These are phyloP conservation scores for Ephialtes manifestator DNA, from an alignment of 2,888 invertebrate genomes.

Conservation along the genomic window DNA sequence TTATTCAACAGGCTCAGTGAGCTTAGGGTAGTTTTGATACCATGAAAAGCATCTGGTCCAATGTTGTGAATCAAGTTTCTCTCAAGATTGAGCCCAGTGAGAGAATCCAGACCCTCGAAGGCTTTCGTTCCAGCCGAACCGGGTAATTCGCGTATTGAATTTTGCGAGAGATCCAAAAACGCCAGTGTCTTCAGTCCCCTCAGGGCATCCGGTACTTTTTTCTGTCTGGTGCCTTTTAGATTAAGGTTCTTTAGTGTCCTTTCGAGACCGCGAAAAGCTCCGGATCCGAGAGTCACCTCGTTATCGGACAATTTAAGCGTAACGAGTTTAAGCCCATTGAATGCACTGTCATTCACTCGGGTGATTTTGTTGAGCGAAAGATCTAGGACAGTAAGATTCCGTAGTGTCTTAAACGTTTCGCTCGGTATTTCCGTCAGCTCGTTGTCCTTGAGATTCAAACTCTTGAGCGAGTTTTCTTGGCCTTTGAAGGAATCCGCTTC, in stretches of 20 bases:
- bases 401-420: slow-evolving; percentile 89
- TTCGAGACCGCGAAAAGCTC: slow-evolving; percentile 93
- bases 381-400: slow-evolving; percentile 92
- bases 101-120: slow-evolving; percentile 92
- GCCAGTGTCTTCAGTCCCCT: slow-evolving; percentile 92
- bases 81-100: slow-evolving; percentile 95
- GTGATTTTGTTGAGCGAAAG: slow-evolving; percentile 93
- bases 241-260: slow-evolving; percentile 94
- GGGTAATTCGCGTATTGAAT: slow-evolving; percentile 93
- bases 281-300: slow-evolving; percentile 91
- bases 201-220: slow-evolving; percentile 92
- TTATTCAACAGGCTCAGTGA: slow-evolving; percentile 96
- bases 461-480: slow-evolving; percentile 93
- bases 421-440: slow-evolving; percentile 93
- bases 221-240: slow-evolving; percentile 94
- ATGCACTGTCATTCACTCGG: slow-evolving; percentile 91
- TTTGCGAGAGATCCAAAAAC: slow-evolving; percentile 96
- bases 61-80: slow-evolving; percentile 94
- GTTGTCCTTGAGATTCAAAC: slow-evolving; percentile 95
- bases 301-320: slow-evolving; percentile 96
- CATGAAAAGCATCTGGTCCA: slow-evolving; percentile 92
- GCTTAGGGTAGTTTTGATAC: slow-evolving; percentile 93
- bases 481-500: slow-evolving; percentile 93
- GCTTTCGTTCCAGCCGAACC: slow-evolving; percentile 90
- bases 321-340: slow-evolving; percentile 91